Evolutionary conservation across 2,888 invertebrate species (phyloP).

Genomic region (Ypsolopha sequella): DNA sequence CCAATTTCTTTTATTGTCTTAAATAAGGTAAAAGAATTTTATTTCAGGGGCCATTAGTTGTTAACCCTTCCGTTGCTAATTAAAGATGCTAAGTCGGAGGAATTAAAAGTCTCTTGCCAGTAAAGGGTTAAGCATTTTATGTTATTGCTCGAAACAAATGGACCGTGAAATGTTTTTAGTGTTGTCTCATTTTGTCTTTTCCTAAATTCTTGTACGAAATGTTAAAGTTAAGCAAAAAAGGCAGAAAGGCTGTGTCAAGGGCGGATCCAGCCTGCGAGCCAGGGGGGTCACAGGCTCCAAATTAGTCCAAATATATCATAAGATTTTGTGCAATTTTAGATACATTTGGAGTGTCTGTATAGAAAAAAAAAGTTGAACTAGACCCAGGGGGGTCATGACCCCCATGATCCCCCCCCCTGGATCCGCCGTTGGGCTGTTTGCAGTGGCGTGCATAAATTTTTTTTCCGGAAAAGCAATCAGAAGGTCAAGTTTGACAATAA

Average conservation of each 20-base stretch:
- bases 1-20: conserved; percentile 32
- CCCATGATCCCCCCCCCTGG: no score
- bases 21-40: conserved; percentile 25
- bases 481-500: no score
- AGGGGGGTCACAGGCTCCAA: no score
- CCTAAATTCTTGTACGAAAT: not conserved
- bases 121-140: conserved; percentile 47
- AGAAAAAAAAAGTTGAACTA: no score
- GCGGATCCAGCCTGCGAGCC: no score
- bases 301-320: not conserved
- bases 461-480: no score
- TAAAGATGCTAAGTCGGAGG: conserved; percentile 26
- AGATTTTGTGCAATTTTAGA: not conserved
- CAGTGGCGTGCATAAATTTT: no score
- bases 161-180: conserved; percentile 40
- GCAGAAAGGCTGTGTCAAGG: not conserved
- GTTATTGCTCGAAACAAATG: conserved; percentile 34
- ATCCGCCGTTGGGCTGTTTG: no score
- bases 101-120: conserved; percentile 49
- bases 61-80: conserved; percentile 58
- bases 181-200: conserved; percentile 13
- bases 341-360: no score
- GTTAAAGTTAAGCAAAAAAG: not conserved
- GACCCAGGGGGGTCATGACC: no score
- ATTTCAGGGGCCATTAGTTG: conserved; percentile 47